These are phyloP conservation scores for Pemphredon lugubris DNA, from an alignment of 2,888 invertebrate genomes.

Conservation along the genomic window DNA sequence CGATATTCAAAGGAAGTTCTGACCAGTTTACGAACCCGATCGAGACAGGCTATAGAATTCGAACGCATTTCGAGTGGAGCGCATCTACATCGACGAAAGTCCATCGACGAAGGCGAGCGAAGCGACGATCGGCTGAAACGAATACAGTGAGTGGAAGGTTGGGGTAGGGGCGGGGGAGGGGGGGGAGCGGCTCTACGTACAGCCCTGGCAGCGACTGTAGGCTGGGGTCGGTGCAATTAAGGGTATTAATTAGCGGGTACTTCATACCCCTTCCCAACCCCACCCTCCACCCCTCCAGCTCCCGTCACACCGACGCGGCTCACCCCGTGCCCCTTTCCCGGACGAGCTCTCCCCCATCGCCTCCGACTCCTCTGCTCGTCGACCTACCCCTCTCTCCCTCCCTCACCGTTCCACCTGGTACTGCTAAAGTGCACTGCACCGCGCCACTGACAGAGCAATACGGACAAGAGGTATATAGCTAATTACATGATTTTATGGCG, in stretches of 20 bases:
- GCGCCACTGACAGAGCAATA: conserved; percentile 75
- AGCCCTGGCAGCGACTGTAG: conserved; percentile 68
- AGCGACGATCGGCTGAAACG: conserved; percentile 61
- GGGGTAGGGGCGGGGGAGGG: no score
- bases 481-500: conserved; percentile 79
- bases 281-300: conserved; percentile 38
- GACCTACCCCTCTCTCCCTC: conserved; percentile 13
- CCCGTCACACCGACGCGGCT: conserved; percentile 37
- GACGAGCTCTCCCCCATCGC: conserved; percentile 47
- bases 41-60: conserved; percentile 47
- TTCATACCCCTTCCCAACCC: conserved; percentile 64
- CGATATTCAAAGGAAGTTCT: conserved; percentile 7
- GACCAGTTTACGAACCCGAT: conserved; percentile 40
- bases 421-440: conserved; percentile 73
- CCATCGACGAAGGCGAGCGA: conserved; percentile 56
- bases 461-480: conserved; percentile 78
- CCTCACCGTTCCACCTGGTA: conserved; percentile 44
- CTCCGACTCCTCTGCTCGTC: conserved; percentile 27
- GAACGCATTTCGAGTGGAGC: conserved; percentile 41
- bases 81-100: conserved; percentile 35
- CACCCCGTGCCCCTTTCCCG: conserved; percentile 36
- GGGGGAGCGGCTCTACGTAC: no score
- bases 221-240: conserved; percentile 79
- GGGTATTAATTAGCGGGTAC: conserved; percentile 81
- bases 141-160: conserved; percentile 54